Percentiles rank a stretch among this genome's conserved stretches.
These are phyloP conservation scores for Phalacrocorax aristotelis DNA, from an alignment of 2,113 vertebrate genomes.

Conservation along the genomic window DNA sequence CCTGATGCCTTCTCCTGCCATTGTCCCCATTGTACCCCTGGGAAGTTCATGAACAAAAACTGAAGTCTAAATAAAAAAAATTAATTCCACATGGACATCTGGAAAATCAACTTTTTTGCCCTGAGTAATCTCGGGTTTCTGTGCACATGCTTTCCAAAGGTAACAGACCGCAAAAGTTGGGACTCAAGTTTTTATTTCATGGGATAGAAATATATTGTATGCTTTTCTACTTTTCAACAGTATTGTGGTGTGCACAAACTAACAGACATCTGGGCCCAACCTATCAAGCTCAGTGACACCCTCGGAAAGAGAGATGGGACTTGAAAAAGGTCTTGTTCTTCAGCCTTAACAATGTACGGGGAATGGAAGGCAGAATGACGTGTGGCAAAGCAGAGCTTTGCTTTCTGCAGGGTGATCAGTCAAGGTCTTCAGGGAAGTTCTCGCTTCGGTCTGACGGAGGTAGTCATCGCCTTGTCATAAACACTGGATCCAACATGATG, in stretches of 20 bases:
- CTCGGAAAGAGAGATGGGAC: background rate
- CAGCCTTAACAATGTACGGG: background rate
- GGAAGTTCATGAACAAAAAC: background rate
- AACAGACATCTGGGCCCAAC: background rate
- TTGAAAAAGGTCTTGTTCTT: background rate
- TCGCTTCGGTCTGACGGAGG: background rate
- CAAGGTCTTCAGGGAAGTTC: background rate
- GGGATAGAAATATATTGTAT: background rate
- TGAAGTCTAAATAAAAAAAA: background rate
- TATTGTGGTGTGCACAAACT: background rate
- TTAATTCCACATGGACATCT: background rate
- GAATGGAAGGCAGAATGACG: background rate
- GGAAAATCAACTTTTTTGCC: background rate
- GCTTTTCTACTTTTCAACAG: background rate
- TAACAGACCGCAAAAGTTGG: background rate
- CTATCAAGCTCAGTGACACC: background rate
- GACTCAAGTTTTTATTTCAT: background rate
- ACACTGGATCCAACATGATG: background rate
- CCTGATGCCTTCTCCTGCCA: fast-evolving
- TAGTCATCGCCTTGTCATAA: background rate
- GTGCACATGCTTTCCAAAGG: fast-evolving
- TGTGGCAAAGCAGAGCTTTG: background rate
- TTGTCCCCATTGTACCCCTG: background rate
- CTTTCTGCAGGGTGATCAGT: background rate
- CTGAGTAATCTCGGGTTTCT: background rate